Base-by-base conservation (phyloP, 2,113 vertebrate genomes). In the Rissa tridactyla region DNA sequence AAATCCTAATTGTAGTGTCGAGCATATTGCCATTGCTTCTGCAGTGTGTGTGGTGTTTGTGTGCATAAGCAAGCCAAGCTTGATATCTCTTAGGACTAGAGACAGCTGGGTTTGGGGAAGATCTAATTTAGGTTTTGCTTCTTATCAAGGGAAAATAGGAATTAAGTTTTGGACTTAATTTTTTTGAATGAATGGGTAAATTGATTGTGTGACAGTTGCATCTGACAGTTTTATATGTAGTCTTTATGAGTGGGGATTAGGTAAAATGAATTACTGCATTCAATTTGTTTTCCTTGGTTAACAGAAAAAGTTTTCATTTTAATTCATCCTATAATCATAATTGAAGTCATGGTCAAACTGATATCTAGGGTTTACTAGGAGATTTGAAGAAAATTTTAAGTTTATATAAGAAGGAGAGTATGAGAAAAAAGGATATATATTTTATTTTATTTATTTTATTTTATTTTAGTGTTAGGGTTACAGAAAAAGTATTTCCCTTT, bases 101-200 rank as follows among this genome's bases (percentile, higher is more conserved):
- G 26, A 29, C 10, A 85, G 21, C 11, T 52, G 52, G 14, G 18
- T 58, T 73, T 82, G 47, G 12, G 44, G 22, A 87, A 95, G 21
- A 81, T 36, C 16, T 70, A 52, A 86, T 86, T 69, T 71, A 42
- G 4, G 34, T 34, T 79, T 92, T 88, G 15, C 49, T 80, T 86
- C 20, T 70, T 77, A 30, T 13, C 6, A 4, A 76, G 49, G 7
- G 46, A 82, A 90, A 94, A 80, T 66, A 40, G 3, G n/a, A 71
- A 93, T 80, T 94, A 87, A 78, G 22, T 87, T 94, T 86, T 65
- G 36, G 34, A 75, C 68, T 75, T 77, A 25, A 88, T 71, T 15
- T 51, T 93, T 88, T 70, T 87, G 58, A 71, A 70, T 85, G 49
- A 91, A 80, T 71, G 52, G 9, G 9, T 68, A 75, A 92, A 93